Percentiles rank a stretch among this genome's conserved stretches.
phyloP scores from a whole-genome alignment of 2,797 vertebrate species.

The Zonotrichia albicollis region DNA sequence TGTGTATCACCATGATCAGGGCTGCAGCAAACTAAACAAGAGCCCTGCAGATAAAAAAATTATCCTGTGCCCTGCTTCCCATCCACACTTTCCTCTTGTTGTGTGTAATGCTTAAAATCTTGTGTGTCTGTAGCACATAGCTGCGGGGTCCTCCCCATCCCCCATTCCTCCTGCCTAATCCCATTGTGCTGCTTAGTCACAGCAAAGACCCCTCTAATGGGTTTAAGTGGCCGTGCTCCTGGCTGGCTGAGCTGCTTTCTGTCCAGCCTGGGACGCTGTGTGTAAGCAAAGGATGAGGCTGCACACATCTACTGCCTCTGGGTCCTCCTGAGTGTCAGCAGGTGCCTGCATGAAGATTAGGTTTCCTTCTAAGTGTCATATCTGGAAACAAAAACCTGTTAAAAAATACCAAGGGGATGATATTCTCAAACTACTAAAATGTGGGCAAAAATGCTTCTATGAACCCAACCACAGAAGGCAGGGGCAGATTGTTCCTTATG shows the following conservation, averaged over 20 bases:
- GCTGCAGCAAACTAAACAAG: neutral
- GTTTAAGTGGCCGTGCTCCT: conserved; percentile 20
- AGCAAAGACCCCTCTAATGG: conserved; percentile 25
- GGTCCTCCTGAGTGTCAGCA: conserved; percentile 6
- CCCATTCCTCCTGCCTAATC: neutral
- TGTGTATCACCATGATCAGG: neutral
- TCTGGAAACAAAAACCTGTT: neutral
- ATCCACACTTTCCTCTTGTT: neutral
- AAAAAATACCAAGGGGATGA: neutral
- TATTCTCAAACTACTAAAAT: neutral
- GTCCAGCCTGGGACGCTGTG: neutral
- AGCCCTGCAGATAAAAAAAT: neutral
- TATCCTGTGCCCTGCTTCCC: neutral
- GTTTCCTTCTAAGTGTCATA: neutral
- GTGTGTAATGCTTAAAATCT: neutral
- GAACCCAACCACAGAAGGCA: neutral
- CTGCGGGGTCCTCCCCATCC: neutral
- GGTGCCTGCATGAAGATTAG: neutral
- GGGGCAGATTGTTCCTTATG: neutral
- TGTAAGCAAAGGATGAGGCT: neutral
- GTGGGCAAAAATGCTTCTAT: accelerated
- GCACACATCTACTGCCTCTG: neutral
- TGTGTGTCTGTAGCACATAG: neutral
- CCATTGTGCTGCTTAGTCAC: conserved; percentile 52
- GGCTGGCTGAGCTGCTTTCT: neutral